Evolutionary conservation across 2,797 vertebrate genomes (phyloP).

Genomic region (Discoglossus pictus): DNA sequence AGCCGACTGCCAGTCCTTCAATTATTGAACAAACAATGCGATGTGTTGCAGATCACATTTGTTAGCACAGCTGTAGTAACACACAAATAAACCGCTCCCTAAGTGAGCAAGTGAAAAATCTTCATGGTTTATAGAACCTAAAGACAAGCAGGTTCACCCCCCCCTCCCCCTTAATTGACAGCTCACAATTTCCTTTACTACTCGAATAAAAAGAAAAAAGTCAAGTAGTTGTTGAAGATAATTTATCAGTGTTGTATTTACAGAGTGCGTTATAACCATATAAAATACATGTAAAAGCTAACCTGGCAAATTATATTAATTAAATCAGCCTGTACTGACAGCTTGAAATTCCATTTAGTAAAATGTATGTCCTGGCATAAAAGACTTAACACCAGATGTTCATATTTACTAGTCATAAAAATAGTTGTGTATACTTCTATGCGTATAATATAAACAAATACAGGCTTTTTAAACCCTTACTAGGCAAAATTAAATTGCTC

Average conservation of each 20-base stretch:
- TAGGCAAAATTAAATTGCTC: too few relatives aligned
- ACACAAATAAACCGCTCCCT: too few relatives aligned
- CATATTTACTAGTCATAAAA: background rate
- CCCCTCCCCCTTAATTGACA: too few relatives aligned
- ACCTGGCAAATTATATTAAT: background rate
- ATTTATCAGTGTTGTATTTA: slow-evolving; percentile 45
- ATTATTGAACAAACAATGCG: too few relatives aligned
- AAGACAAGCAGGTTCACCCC: too few relatives aligned
- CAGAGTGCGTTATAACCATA: slow-evolving; percentile 9
- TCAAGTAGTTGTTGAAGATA: slow-evolving; percentile 11
- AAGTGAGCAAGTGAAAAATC: too few relatives aligned
- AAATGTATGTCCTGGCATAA: background rate
- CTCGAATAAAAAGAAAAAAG: background rate
- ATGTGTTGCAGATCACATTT: too few relatives aligned
- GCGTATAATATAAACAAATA: too few relatives aligned
- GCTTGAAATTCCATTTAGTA: background rate
- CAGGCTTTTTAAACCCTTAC: too few relatives aligned
- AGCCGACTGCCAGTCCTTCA: too few relatives aligned
- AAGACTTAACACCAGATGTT: background rate
- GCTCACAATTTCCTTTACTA: background rate
- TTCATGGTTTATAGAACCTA: too few relatives aligned
- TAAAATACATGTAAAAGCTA: slow-evolving; percentile 20
- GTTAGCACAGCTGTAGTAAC: too few relatives aligned
- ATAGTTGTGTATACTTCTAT: background rate
- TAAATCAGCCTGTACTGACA: background rate